phyloP scores from a whole-genome alignment of 1,140 invertebrate species.

The Platyscapa corneri region DNA sequence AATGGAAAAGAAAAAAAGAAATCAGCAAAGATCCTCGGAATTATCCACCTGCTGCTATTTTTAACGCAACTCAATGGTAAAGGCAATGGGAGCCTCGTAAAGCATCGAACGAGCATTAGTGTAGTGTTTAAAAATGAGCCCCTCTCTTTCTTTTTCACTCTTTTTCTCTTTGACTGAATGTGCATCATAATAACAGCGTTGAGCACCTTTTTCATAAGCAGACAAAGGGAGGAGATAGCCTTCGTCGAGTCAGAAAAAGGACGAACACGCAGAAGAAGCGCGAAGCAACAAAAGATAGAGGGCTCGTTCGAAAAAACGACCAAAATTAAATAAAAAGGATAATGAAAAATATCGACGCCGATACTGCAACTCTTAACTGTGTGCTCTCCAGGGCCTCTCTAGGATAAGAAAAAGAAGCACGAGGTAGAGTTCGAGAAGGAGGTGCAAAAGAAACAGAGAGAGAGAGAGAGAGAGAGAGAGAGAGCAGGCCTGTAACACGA shows the following conservation, averaged over 20 bases:
- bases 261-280: neutral
- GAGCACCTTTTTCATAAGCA: slow-evolving; percentile 38
- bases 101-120: slow-evolving; percentile 26
- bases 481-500: slow-evolving; percentile 47
- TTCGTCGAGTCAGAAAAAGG: slow-evolving; percentile 7
- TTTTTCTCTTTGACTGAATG: neutral
- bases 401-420: slow-evolving; percentile 27
- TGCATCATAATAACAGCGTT: slow-evolving; percentile 37
- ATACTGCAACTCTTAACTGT: slow-evolving; percentile 1
- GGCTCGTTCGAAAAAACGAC: neutral
- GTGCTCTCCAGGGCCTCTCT: neutral
- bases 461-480: neutral
- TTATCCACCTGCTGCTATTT: slow-evolving; percentile 44
- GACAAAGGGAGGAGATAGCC: slow-evolving; percentile 45
- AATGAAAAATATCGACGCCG: slow-evolving; percentile 33
- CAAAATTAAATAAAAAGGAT: slow-evolving; percentile 10
- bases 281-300: neutral
- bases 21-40: slow-evolving; percentile 22
- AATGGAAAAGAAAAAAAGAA: neutral
- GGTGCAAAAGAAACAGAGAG: neutral
- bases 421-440: slow-evolving; percentile 3
- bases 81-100: neutral
- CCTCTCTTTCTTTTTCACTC: slow-evolving; percentile 1
- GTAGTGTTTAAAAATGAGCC: slow-evolving; percentile 16
- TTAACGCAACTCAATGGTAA: neutral